Evolutionary conservation across 2,888 invertebrate species (phyloP).

Genomic region (Herminia tarsipennalis): DNA sequence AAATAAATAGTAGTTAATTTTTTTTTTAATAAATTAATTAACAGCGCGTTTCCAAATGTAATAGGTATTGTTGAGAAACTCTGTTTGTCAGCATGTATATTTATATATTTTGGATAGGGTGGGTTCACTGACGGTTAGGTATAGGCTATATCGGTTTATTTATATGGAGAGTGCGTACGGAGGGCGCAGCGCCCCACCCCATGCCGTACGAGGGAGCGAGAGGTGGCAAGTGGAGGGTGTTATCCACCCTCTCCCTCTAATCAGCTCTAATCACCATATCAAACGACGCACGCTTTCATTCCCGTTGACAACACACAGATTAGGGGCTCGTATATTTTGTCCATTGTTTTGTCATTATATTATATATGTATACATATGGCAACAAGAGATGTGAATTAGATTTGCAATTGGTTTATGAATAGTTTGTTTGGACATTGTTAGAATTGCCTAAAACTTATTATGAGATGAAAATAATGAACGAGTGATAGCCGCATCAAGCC

Average conservation of each 20-base stretch:
- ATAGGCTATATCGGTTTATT: conserved; percentile 80
- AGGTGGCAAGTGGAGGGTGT: conserved; percentile 33
- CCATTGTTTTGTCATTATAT: conserved; percentile 47
- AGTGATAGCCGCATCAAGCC: no score
- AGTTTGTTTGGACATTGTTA: not conserved
- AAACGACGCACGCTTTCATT: conserved; percentile 83
- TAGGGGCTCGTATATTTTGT: conserved; percentile 59
- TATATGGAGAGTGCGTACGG: conserved; percentile 80
- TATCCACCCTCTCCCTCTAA: conserved; percentile 72
- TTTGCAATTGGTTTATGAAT: conserved; percentile 5
- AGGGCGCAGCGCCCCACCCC: conserved; percentile 62
- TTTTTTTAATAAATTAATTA: no score
- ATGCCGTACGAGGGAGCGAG: conserved; percentile 26
- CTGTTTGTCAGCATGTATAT: conserved; percentile 44
- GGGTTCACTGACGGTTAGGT: conserved; percentile 60
- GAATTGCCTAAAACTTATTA: no score
- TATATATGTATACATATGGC: conserved; percentile 17
- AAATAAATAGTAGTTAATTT: no score
- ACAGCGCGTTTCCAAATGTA: no score
- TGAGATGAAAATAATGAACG: no score
- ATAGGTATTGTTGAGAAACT: conserved; percentile 51
- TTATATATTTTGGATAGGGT: conserved; percentile 55
- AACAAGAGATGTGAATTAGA: conserved; percentile 14
- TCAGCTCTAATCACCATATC: conserved; percentile 86
- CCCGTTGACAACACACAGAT: conserved; percentile 81